These are phyloP conservation scores for Eurypyga helias DNA, from an alignment of 2,113 vertebrate species.

Conservation along the genomic window DNA sequence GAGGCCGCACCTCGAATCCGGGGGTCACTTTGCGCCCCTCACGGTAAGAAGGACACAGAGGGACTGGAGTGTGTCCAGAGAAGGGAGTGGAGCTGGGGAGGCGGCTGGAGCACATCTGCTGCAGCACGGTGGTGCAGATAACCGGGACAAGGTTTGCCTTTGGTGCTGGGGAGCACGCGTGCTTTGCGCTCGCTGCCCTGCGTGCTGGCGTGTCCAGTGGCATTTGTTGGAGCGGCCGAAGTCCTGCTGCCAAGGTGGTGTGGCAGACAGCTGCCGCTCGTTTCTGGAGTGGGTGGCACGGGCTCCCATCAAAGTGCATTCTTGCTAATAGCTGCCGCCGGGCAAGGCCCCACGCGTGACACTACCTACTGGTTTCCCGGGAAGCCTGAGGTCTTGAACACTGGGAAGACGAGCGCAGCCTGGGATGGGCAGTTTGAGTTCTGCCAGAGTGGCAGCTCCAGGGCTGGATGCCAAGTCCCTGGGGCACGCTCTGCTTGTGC, in stretches of 20 bases:
- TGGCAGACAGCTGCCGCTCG: constrained; percentile 20
- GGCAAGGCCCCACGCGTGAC: neutral
- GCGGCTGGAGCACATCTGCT: neutral
- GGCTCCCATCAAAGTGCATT: neutral
- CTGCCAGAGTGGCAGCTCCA: neutral
- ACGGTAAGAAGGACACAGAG: no score
- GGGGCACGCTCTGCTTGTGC: neutral
- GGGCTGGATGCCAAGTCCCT: neutral
- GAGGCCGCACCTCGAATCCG: no score
- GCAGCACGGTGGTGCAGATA: neutral
- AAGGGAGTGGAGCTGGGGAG: no score
- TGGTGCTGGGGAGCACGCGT: neutral
- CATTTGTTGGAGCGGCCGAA: constrained; percentile 22
- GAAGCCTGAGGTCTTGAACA: neutral
- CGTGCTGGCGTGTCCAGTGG: neutral
- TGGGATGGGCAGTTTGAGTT: neutral
- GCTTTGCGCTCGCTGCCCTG: neutral
- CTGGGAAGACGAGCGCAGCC: neutral
- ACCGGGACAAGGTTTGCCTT: neutral
- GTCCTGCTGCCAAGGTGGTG: neutral
- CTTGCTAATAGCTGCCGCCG: neutral
- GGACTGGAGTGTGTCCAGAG: no score
- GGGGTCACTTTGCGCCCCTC: no score
- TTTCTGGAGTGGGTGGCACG: constrained; percentile 32
- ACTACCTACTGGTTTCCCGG: neutral